Percentiles rank a stretch among this genome's conserved stretches.
These are phyloP conservation scores for Drosophila leonis DNA, from an alignment of 2,888 invertebrate genomes.

Conservation along the genomic window DNA sequence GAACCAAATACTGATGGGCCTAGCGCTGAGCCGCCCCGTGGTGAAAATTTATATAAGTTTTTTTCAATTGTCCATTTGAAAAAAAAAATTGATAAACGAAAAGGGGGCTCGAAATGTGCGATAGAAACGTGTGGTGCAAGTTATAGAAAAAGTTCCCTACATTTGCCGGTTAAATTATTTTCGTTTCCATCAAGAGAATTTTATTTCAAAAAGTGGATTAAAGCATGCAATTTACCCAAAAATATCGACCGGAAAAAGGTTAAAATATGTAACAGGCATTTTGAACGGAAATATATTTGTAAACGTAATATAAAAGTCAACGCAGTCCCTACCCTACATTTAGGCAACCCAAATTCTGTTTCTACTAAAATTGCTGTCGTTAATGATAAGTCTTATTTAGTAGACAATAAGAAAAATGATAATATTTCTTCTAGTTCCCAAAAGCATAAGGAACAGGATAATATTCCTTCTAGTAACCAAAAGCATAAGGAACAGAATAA, in stretches of 20 bases:
- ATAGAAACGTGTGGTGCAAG: not conserved
- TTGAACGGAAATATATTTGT: not conserved
- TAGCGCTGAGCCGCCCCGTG: constrained; percentile 12
- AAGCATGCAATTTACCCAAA: not conserved
- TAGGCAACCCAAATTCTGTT: not conserved
- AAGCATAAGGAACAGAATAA: too few relatives aligned
- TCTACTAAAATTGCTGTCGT: too few relatives aligned
- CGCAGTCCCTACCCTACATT: not conserved
- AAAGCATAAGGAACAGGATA: too few relatives aligned
- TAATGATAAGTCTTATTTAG: too few relatives aligned
- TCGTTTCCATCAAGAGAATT: not conserved
- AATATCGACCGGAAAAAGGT: not conserved
- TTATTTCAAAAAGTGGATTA: not conserved
- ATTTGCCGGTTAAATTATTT: not conserved
- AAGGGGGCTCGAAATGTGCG: not conserved
- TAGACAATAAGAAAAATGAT: too few relatives aligned
- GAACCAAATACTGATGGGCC: constrained; percentile 68
- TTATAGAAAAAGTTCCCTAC: not conserved
- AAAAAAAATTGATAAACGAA: too few relatives aligned
- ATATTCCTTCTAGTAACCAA: too few relatives aligned
- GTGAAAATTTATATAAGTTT: not conserved
- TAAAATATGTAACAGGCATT: not conserved
- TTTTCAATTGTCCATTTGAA: too few relatives aligned
- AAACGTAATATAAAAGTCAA: not conserved
- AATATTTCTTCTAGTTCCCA: too few relatives aligned